Conservation (phyloP, 2,888 invertebrate species). For the Lamellibrachia satsuma region DNA sequence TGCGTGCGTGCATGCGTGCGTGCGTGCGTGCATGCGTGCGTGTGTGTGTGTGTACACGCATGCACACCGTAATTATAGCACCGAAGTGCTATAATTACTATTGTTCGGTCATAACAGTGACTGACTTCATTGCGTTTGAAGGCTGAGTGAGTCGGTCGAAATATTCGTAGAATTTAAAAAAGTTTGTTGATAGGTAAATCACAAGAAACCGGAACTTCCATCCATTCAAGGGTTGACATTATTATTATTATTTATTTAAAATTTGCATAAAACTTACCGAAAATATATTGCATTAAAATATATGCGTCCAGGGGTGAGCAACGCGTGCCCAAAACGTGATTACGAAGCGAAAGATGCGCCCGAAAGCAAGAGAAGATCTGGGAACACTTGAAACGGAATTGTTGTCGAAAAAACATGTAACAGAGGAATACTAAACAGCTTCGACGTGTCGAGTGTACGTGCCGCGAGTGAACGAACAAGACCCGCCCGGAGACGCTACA, state of each 20-base stretch:
- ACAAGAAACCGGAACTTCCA: too few species aligned
- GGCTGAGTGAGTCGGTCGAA: too few species aligned
- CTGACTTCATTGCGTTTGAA: background rate
- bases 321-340: background rate
- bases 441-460: background rate
- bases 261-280: too few species aligned
- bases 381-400: background rate
- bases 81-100: background rate
- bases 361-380: background rate
- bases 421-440: background rate
- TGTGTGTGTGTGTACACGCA: too few species aligned
- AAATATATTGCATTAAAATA: background rate
- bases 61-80: background rate
- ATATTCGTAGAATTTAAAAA: too few species aligned
- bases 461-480: too few species aligned
- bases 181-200: too few species aligned
- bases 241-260: too few species aligned
- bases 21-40: too few species aligned
- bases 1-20: too few species aligned
- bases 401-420: background rate
- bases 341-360: background rate
- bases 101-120: slow-evolving; percentile 11
- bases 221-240: too few species aligned
- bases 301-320: background rate
- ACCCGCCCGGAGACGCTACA: too few species aligned